Percentiles rank a stretch among this genome's conserved stretches.
Evolutionary conservation across 2,797 vertebrate species (phyloP).

Genomic region (Aeoliscus strigatus): DNA sequence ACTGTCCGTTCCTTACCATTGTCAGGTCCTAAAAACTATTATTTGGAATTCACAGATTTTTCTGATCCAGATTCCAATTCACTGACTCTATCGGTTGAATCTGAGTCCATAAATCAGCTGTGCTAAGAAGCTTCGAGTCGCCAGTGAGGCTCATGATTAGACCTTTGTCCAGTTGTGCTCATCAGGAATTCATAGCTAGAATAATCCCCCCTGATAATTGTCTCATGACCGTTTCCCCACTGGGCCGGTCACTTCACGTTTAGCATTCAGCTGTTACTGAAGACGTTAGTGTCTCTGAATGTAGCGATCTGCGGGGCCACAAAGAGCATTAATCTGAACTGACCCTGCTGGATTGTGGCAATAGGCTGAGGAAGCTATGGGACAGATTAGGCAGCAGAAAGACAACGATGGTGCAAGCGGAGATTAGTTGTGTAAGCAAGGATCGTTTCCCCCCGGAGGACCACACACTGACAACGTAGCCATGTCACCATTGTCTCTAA

Average conservation of each 20-base stretch:
- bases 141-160: constrained; percentile 31
- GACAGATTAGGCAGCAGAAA: constrained; percentile 90
- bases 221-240: constrained; percentile 51
- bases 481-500: constrained; percentile 82
- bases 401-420: constrained; percentile 82
- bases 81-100: constrained; percentile 7
- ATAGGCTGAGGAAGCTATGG: constrained; percentile 76
- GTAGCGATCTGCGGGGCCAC: constrained; percentile 74
- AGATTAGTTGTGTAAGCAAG: constrained; percentile 87
- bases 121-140: constrained; percentile 24
- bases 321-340: constrained; percentile 89
- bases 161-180: constrained; percentile 59
- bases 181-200: constrained; percentile 71
- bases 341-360: constrained; percentile 86
- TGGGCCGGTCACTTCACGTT: constrained; percentile 46
- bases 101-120: constrained; percentile 18
- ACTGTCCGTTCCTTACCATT: no score
- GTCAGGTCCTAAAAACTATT: no score
- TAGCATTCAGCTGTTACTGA: constrained; percentile 90
- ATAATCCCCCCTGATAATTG: constrained; percentile 65
- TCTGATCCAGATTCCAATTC: no score
- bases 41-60: no score
- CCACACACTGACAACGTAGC: constrained; percentile 95
- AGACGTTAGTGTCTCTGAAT: constrained; percentile 86
- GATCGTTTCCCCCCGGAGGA: constrained; percentile 74